Evolutionary conservation across 2,797 vertebrate species (phyloP), one percentile per base, ranked within the genome.

Genomic region (Podarcis siculus): DNA sequence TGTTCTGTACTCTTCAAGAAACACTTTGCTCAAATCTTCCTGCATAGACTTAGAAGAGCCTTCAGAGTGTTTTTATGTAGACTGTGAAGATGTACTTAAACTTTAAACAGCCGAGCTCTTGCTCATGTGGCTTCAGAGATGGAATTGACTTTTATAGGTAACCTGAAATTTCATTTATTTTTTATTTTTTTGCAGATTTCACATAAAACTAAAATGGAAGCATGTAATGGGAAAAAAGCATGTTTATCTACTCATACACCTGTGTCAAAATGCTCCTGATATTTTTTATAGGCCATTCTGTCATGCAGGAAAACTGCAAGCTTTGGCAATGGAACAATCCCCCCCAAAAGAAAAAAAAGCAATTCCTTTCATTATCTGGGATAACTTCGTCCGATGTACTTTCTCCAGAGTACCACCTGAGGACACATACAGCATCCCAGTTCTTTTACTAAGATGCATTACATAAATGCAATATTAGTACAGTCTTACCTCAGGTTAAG

Each of bases 381-480:
- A 0, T 15, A 73, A 55, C 21, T 61, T 0, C 12, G 3, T 15
- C 69, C 72, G 30, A 2, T 0, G 25, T 69, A 27, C 2, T 32
- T 58, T 84, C 58, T 64, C 69, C 13, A 32, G 23, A 35, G 49
- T 76, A 39, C 23, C 30, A 17, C 45, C 79, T 69, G 21, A 12
- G 13, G 23, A 35, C 45, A 69, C 42, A 66, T 42, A 21, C 77
- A 7, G 27, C 35, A 64, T 39, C 17, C 35, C 13, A 61, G n/a
- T 21, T 25, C 42, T 19, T 21, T 25, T 77, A 5, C 17, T 69
- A 17, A 61, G 12, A 58, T 27, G 7, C 2, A 45, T 78, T 39
- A 21, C 55, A n/a, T 2, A 32, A 82, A 66, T 1, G 76, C 0
- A 2, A 55, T 1, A 15, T 0, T 15, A 0, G 0, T 55, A n/a